Conservation (phyloP, 2,113 vertebrate genomes). For the Rhodinocichla rosea region DNA sequence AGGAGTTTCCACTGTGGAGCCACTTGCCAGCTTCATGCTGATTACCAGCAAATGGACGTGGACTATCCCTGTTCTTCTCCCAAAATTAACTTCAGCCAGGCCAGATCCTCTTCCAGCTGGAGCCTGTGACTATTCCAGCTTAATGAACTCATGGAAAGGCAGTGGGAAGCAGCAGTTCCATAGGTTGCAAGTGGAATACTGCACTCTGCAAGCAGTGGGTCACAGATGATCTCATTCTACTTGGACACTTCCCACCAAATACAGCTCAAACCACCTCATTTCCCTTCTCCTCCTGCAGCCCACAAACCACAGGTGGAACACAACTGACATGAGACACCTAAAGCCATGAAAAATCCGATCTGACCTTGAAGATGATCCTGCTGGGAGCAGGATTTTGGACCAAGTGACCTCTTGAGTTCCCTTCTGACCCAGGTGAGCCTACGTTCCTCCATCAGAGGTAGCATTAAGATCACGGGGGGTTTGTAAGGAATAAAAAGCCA, state of each 20-base stretch:
- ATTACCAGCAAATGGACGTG: not conserved
- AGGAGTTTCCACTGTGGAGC: not conserved
- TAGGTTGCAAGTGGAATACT: not conserved
- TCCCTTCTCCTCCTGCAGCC: not conserved
- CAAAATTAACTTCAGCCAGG: not conserved
- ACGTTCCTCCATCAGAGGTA: not conserved
- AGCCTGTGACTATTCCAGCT: not conserved
- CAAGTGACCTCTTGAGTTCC: not conserved
- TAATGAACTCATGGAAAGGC: not conserved
- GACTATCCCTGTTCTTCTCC: not conserved
- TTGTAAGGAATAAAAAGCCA: not conserved
- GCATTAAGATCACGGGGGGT: not conserved
- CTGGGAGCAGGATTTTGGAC: not conserved
- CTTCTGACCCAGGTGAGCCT: not conserved
- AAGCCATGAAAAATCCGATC: fast-evolving
- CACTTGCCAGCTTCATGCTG: fast-evolving
- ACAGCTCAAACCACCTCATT: not conserved
- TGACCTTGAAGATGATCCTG: fast-evolving
- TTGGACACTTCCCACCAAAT: not conserved
- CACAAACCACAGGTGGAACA: not conserved
- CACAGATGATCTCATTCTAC: fast-evolving
- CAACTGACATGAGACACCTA: fast-evolving
- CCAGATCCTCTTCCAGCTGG: not conserved
- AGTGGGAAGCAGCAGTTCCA: not conserved
- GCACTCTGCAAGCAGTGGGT: fast-evolving